Evolutionary conservation across 30 jellyfish, hydroid and myxozoan genomes (phyloP).

Genomic region (Nemopilema nomurai): DNA sequence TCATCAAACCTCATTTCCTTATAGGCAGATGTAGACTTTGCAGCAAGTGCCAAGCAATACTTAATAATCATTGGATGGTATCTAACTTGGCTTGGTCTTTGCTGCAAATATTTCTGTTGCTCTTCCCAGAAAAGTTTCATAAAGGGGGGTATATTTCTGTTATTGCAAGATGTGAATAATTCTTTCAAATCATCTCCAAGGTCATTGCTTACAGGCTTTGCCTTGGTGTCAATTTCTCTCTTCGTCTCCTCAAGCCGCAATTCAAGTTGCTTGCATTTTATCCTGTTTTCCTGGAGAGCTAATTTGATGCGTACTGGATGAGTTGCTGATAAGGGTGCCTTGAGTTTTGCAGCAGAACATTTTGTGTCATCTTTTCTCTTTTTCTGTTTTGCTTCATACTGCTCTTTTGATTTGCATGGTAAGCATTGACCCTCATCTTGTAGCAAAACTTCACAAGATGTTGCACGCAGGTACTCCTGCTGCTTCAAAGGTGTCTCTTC

Average conservation of each 20-base stretch:
- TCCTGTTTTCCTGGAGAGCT: slow-evolving; percentile 29
- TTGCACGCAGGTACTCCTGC: slow-evolving; percentile 25
- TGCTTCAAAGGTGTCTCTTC: background rate
- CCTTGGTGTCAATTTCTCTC: background rate
- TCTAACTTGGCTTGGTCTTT: slow-evolving; percentile 30
- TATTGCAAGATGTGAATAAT: background rate
- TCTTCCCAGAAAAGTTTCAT: slow-evolving; percentile 49
- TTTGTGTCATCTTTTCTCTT: slow-evolving; percentile 8
- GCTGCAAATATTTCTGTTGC: slow-evolving; percentile 43
- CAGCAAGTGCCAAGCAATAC: slow-evolving; percentile 68
- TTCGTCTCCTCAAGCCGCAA: background rate
- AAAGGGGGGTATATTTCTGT: slow-evolving; percentile 21
- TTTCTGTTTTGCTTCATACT: background rate
- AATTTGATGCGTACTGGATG: slow-evolving; percentile 21
- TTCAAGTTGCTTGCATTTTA: slow-evolving; percentile 8
- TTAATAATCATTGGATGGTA: slow-evolving; percentile 70
- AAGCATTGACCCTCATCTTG: background rate
- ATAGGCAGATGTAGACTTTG: slow-evolving; percentile 48
- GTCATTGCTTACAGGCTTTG: background rate
- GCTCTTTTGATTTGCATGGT: slow-evolving; percentile 8
- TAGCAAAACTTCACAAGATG: background rate
- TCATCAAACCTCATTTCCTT: slow-evolving; percentile 38
- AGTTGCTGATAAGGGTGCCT: slow-evolving; percentile 20
- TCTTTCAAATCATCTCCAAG: background rate
- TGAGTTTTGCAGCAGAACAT: slow-evolving; percentile 7